Evolutionary conservation across 2,888 invertebrate species (phyloP), one percentile per base, ranked within the genome.

Genomic region (Eupithecia tripunctaria): DNA sequence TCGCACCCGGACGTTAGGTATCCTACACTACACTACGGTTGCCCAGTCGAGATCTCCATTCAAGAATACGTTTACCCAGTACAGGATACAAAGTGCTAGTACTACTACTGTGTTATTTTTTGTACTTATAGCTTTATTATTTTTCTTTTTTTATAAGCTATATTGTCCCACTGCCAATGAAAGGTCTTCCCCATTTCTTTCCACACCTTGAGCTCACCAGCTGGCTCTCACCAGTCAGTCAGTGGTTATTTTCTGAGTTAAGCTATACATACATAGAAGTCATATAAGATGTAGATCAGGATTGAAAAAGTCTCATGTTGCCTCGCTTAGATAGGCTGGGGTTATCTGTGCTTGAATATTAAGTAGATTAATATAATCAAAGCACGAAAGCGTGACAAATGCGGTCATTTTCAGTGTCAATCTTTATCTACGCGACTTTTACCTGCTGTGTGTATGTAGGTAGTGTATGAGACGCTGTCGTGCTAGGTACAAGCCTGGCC

Each of bases 381-480:
- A n/a, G 47, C 47, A 8, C n/a, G 8, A 47, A 47, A 47, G n/a
- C 47, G n/a, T n/a, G 43, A 43, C n/a, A 21, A 21, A 8, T n/a
- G 47, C 10, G 10, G n/a, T 51, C 0, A 51, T 51, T 51, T 51
- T 51, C n/a, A 51, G 8, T 21, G n/a, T 2, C 21, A 10, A 51
- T 51, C 10, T 51, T 51, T 51, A 51, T 51, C 47, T 21, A 51
- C 21, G 47, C n/a, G 47, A 21, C 3, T 21, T 51, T 63, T 76
- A 92, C 92, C 90, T 93, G 92, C 63, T 92, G 91, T 47, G 92
- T 91, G 67, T 93, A 94, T 0, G 91, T 90, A 59, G 93, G 91
- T 67, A 89, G 67, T 1, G 91, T 89, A 69, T 90, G 91, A 47
- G 92, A 83, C 7, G 90, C 86, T 2, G 92, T 91, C 21, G 91